Conservation (phyloP, 2,113 vertebrate species). For the Chionomys nivalis region DNA sequence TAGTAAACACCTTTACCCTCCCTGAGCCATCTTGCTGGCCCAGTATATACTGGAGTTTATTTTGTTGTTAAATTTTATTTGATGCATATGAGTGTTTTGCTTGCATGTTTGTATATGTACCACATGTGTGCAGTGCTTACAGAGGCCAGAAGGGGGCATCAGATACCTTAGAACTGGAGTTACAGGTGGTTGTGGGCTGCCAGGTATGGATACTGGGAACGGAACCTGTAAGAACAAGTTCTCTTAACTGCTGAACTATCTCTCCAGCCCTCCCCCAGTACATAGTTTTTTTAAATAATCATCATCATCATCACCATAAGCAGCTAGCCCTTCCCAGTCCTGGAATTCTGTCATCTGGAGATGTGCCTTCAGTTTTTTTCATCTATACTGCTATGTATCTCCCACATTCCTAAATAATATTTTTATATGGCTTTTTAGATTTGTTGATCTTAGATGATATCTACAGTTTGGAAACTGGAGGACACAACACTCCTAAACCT, state of each 20-base stretch:
- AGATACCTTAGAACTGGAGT: background rate
- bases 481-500: background rate
- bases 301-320: background rate
- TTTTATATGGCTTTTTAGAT: background rate
- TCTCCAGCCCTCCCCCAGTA: background rate
- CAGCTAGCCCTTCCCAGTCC: background rate
- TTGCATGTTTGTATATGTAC: background rate
- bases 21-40: background rate
- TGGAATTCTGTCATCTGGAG: background rate
- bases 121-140: background rate
- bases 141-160: background rate
- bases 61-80: background rate
- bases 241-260: background rate
- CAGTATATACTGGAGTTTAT: background rate
- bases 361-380: background rate
- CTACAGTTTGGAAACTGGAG: slow-evolving; percentile 29
- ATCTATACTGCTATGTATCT: background rate
- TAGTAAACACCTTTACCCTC: background rate
- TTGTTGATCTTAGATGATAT: slow-evolving; percentile 19
- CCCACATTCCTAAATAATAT: slow-evolving; percentile 30
- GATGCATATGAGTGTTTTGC: background rate
- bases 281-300: background rate
- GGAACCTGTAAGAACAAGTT: background rate
- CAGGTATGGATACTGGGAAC: background rate
- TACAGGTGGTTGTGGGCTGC: background rate